A percentile compares a stretch with the other conserved stretches of the same genome.
Evolutionary conservation across 2,113 vertebrate species (phyloP).

Genomic region (Saccopteryx leptura): DNA sequence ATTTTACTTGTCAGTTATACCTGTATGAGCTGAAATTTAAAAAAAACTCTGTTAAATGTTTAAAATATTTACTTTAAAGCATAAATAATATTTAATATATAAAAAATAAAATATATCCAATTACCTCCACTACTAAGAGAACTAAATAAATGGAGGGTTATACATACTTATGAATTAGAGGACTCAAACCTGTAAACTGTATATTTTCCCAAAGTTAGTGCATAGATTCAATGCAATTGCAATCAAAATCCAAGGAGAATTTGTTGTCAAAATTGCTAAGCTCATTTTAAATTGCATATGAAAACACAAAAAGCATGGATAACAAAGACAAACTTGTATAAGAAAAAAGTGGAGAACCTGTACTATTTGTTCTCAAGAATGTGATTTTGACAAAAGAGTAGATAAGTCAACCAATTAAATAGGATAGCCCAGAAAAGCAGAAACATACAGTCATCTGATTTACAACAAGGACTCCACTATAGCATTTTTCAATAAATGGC

Average conservation of each 20-base stretch:
- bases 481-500: neutral
- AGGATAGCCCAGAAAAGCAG: neutral
- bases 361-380: neutral
- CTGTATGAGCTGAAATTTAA: neutral
- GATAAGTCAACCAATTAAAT: neutral
- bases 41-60: neutral
- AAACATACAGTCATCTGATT: neutral
- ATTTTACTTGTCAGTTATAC: neutral
- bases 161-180: neutral
- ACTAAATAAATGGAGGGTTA: neutral
- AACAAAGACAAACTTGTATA: neutral
- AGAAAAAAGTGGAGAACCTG: neutral
- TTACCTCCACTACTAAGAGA: neutral
- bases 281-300: neutral
- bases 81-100: neutral
- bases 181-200: neutral
- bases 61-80: neutral
- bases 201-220: neutral
- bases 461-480: neutral
- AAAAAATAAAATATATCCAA: slow-evolving; percentile 45
- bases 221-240: neutral
- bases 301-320: neutral
- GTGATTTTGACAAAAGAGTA: neutral
- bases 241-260: neutral
- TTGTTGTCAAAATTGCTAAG: neutral